Base-by-base conservation (phyloP, 1,140 invertebrate species). In the Adelges cooleyi region DNA sequence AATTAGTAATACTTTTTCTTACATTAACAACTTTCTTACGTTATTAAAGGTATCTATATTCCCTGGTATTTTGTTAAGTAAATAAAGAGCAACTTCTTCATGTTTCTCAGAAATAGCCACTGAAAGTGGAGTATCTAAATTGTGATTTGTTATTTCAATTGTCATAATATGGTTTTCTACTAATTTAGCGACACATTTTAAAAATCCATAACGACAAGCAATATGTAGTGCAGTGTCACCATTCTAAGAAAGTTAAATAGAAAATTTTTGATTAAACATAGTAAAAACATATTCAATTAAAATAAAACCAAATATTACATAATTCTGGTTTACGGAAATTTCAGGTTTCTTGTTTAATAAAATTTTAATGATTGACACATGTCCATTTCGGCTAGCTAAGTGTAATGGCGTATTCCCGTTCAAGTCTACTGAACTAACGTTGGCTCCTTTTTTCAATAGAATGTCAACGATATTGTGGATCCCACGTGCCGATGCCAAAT, bases 111-210 rank as follows among this genome's bases (percentile, higher is more conserved):
- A 17, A 20, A 62, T 62, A 17, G 56, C 56, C 13, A 62, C 42
- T 8, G 33, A 9, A 0, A 62, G 6, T 2, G 56, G 56, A 29
- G 56, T 62, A 48, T 62, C 23, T 1, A 48, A 5, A 62, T 62
- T 62, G n/a, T 48, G 11, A 22, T 62, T 62, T 29, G 46, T 25
- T 0, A 48, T 2, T 6, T 62, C 42, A 10, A 11, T 15, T n/a
- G 42, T 48, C 10, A 10, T 33, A 27, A 10, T 48, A 9, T 62
- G n/a, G 11, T 6, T 6, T 29, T 62, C 56, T 13, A 48, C 10
- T 48, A 62, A 62, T 62, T 33, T 62, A 9, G 46, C 20, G 8
- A 62, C 56, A 62, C 56, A 62, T 23, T 65, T 48, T 38, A 50
- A 15, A 5, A 50, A 50, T 25, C 62, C 62, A 51, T 38, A 51